Percentiles rank a stretch among this genome's conserved stretches.
These are phyloP conservation scores for Protula sp. DNA, from an alignment of 2,888 invertebrate species.

Conservation along the genomic window DNA sequence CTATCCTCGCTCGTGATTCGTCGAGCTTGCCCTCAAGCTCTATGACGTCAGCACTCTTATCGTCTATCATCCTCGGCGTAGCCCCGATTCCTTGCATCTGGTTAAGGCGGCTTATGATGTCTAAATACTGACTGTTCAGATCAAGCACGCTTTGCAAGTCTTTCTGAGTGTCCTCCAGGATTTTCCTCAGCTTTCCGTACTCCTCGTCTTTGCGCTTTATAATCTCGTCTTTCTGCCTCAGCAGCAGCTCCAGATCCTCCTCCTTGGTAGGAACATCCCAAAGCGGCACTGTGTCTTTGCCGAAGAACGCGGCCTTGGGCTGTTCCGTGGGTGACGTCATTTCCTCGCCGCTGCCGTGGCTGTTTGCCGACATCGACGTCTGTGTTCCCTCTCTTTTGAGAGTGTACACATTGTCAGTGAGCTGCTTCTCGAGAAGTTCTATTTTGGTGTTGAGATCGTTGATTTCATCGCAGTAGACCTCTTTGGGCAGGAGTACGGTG, in stretches of 20 bases:
- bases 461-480: conserved; percentile 16
- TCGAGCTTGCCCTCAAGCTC: conserved; percentile 14
- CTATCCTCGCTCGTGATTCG: conserved; percentile 10
- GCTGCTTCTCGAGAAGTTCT: conserved; percentile 4
- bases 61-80: neutral
- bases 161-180: conserved; percentile 17
- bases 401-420: neutral
- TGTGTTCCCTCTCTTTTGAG: neutral
- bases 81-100: conserved; percentile 6
- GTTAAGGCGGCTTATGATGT: conserved; percentile 20
- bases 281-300: neutral
- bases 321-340: neutral
- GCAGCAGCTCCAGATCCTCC: conserved; percentile 2
- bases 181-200: conserved; percentile 15
- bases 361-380: neutral
- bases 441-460: conserved; percentile 10
- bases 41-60: neutral
- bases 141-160: conserved; percentile 21
- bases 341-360: neutral
- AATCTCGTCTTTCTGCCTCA: conserved; percentile 9
- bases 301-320: neutral
- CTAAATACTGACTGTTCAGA: conserved; percentile 20
- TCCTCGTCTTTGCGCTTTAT: conserved; percentile 18
- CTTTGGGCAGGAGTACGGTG: conserved; percentile 7
- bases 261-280: conserved; percentile 7